Evolutionary conservation across 2,888 invertebrate genomes (phyloP), one percentile per base, ranked within the genome.

Genomic region (Neocrepidodera transversa): DNA sequence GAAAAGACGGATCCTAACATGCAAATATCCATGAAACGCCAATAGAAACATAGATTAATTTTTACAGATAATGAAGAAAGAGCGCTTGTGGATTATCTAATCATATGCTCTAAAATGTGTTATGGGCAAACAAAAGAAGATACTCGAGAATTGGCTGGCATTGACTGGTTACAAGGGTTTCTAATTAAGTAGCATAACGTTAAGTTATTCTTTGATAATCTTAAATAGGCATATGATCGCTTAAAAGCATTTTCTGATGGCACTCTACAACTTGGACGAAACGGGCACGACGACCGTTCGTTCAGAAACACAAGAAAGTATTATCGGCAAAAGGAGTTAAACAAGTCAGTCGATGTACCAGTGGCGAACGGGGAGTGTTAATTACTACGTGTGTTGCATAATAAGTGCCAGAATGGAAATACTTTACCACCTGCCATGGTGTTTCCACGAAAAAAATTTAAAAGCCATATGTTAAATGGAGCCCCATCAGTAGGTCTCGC

Each of bases 401-500:
- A 45, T 45, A 45, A 28, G 28, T 10, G 45, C 45, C n/a, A 28
- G 2, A n/a, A n/a, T 30, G 30, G 28, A 26, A 47, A 30, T 14
- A n/a, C 30, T n/a, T n/a, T 30, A n/a, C 49, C 1, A 14, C 1
- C 26, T 23, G 11, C 10, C 35, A 35, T 35, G 32, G 35, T 35
- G 20, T 32, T 49, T 20, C 49, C 49, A 10, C 2, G 35, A 16
- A 32, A 49, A 49, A 49, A 32, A 17, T 49, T 49, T 8, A 49
- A 49, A 32, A 10, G 1, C 1, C 26, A 26, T 13, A 20, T 43
- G 43, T 23, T 43, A 6, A 26, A 20, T 23, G 43, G 26, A 1
- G 43, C 43, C 16, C 63, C 75, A 13, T 74, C 65, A 55, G 73
- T 48, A 68, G 68, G 58, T 66, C 70, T 61, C 4, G 62, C 59